Conservation (phyloP, 1,140 invertebrate species). For the Tetramorium parvispinum region DNA sequence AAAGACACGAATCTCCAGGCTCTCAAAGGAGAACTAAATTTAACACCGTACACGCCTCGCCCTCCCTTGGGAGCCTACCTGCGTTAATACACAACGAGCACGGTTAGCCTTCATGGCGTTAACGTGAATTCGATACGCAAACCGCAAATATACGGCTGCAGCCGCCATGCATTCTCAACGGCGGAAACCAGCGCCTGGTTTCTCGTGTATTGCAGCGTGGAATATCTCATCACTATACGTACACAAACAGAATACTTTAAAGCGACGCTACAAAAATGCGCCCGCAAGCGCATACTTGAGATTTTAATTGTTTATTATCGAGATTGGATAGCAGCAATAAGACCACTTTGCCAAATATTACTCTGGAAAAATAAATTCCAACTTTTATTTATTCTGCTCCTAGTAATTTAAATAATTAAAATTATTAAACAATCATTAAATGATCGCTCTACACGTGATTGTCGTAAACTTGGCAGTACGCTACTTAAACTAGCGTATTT, state of each 20-base stretch:
- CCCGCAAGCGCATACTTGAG: neutral
- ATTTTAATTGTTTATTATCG: neutral
- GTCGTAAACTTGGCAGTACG: neutral
- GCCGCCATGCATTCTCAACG: neutral
- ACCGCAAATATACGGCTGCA: constrained; percentile 59
- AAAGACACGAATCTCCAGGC: constrained; percentile 9
- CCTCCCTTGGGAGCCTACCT: constrained; percentile 25
- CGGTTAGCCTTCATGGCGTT: constrained; percentile 61
- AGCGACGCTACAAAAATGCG: neutral
- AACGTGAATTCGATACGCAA: constrained; percentile 69
- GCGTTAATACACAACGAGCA: constrained; percentile 55
- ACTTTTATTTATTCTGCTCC: neutral
- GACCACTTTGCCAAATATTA: neutral
- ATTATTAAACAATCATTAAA: neutral
- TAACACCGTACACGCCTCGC: neutral
- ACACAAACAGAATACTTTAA: constrained; percentile 1
- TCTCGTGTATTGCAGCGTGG: constrained; percentile 18
- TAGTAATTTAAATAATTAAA: neutral
- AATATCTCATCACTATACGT: constrained; percentile 9
- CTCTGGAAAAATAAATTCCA: neutral
- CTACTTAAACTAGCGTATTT: neutral
- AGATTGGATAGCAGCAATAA: neutral
- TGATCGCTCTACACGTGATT: neutral
- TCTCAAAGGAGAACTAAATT: constrained; percentile 53
- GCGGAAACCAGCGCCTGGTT: constrained; percentile 51